Evolutionary conservation across 37 sponge, comb jelly and placozoan genomes (phyloP).

Genomic region (Dysidea cf. avara): DNA sequence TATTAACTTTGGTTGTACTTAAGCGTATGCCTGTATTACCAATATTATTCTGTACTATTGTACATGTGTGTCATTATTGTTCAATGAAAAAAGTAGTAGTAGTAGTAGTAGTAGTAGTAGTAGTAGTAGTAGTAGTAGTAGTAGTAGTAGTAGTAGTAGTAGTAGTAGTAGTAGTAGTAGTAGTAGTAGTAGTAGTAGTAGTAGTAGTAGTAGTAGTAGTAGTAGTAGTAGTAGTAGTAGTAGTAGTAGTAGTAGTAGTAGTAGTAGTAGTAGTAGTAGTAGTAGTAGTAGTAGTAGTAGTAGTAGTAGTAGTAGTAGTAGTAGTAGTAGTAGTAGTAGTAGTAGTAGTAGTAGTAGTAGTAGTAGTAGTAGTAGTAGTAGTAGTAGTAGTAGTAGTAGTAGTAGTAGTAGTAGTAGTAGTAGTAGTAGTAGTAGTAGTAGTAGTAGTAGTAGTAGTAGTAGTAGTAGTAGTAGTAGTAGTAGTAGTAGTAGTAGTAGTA

Average conservation of each 20-base stretch:
- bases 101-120: slow-evolving; percentile 1
- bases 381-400: slow-evolving; percentile 2
- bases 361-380: background rate
- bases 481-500: slow-evolving; percentile 22
- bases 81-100: too few relatives aligned
- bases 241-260: slow-evolving; percentile 21
- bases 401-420: background rate
- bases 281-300: slow-evolving; percentile 22
- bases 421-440: slow-evolving; percentile 20
- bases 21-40: too few relatives aligned
- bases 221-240: slow-evolving; percentile 19
- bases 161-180: slow-evolving; percentile 2
- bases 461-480: slow-evolving; percentile 19
- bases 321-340: slow-evolving; percentile 17
- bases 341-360: slow-evolving; percentile 1
- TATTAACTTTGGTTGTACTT: too few relatives aligned
- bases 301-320: slow-evolving; percentile 17
- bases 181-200: slow-evolving; percentile 9
- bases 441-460: slow-evolving; percentile 22
- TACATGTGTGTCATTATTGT: too few relatives aligned
- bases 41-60: too few relatives aligned
- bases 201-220: slow-evolving; percentile 19
- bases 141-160: slow-evolving; percentile 2
- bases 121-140: background rate
- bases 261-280: slow-evolving; percentile 19